These are phyloP conservation scores for Drosophila bocqueti DNA, from an alignment of 1,140 invertebrate species.

Conservation along the genomic window DNA sequence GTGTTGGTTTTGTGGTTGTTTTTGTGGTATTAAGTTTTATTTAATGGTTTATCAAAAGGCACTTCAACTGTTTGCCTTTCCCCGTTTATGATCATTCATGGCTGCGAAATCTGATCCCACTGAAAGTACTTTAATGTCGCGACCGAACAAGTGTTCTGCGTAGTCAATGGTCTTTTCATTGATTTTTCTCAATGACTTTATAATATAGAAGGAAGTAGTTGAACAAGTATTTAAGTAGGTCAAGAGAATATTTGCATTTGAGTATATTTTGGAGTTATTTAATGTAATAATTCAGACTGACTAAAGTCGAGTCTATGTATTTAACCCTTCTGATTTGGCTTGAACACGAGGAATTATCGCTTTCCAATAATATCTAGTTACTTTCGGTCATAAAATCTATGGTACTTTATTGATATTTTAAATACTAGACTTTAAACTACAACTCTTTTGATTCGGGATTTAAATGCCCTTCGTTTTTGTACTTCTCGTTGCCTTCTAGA, in stretches of 20 bases:
- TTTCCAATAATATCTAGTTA: background rate
- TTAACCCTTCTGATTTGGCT: too few relatives aligned
- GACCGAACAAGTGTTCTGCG: constrained; percentile 23
- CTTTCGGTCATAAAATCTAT: background rate
- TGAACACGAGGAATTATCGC: too few relatives aligned
- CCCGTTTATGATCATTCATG: constrained; percentile 65
- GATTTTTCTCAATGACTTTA: constrained; percentile 1
- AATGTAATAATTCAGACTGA: too few relatives aligned
- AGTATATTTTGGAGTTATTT: background rate
- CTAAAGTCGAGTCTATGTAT: too few relatives aligned
- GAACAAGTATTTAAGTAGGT: constrained; percentile 7
- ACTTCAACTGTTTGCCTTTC: constrained; percentile 77
- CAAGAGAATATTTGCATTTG: background rate
- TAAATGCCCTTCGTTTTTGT: background rate
- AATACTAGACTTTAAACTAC: background rate
- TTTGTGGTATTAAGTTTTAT: constrained; percentile 67
- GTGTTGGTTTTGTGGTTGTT: constrained; percentile 39
- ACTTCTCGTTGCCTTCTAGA: background rate
- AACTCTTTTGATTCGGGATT: background rate
- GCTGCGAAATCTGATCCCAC: constrained; percentile 49
- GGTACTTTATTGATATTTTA: background rate
- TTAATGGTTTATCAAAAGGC: constrained; percentile 84
- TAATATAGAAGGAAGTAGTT: background rate
- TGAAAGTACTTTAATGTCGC: constrained; percentile 16
- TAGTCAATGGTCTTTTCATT: background rate